Evolutionary conservation across 2,888 invertebrate species (phyloP), one percentile per base, ranked within the genome.

Genomic region (Sminthurides aquaticus): DNA sequence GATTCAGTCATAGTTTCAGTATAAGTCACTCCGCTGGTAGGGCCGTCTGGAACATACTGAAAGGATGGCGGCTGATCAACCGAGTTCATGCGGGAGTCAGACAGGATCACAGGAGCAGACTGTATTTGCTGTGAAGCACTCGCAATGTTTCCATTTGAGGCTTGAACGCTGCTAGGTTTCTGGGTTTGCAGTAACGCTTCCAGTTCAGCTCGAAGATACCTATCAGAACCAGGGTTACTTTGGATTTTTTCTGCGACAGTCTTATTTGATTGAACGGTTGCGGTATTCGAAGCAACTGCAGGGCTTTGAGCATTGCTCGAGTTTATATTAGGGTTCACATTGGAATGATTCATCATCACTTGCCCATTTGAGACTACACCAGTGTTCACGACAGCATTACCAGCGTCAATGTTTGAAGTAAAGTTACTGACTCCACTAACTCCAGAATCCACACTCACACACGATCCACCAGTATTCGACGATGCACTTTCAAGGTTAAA

Each of bases 221-320:
- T 25, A 60, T 60, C 60, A 18, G 60, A 60, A 3, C 60, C 60
- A 27, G 60, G 60, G 52, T 60, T 60, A 60, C 60, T 60, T 26
- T 49, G 54, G 20, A 52, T 52, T 60, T 60, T 60, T 54, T 60
- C 60, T 26, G 60, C 26, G 28, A 28, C 26, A n/a, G 15, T 57
- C 20, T 27, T 49, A 52, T 49, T 60, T 24, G 49, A 52, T 3
- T 8, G 24, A 28, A 49, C 28, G 18, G 52, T 26, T 3, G 49
- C 27, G 5, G 52, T 2, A 18, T 15, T 2, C 26, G 57, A 29
- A 22, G 26, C 20, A 52, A 11, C n/a, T 20, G 26, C 22, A 27
- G 28, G 20, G 15, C 5, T 15, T 34, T 34, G 43, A 34, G 43
- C 15, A 11, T 11, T 15, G 15, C 43, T 15, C 5, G 43, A 34